phyloP scores from a whole-genome alignment of 2,888 invertebrate genomes.

The Teinopalpus imperialis region DNA sequence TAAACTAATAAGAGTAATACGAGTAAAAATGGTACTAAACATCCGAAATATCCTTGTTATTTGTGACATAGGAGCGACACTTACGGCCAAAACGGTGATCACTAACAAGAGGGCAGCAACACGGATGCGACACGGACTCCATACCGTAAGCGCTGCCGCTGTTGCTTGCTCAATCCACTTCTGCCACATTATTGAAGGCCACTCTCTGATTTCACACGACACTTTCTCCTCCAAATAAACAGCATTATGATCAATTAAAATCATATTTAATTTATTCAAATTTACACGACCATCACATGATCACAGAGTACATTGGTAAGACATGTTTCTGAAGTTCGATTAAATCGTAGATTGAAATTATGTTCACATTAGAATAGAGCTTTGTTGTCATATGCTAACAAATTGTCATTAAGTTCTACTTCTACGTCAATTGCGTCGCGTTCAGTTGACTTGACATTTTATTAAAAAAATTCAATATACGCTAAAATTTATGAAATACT shows the following conservation, averaged over 20 bases:
- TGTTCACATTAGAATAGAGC: constrained; percentile 17
- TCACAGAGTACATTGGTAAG: constrained; percentile 34
- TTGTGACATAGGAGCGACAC: no score
- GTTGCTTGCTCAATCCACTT: constrained; percentile 77
- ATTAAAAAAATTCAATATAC: not conserved
- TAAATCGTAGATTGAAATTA: constrained; percentile 10
- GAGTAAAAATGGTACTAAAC: no score
- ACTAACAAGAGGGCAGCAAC: constrained; percentile 47
- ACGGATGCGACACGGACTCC: constrained; percentile 27
- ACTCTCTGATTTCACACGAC: constrained; percentile 74
- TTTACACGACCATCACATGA: constrained; percentile 48
- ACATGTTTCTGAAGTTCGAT: constrained; percentile 18
- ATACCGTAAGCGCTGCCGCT: constrained; percentile 44
- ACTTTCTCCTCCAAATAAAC: constrained; percentile 71
- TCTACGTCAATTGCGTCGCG: not conserved
- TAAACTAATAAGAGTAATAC: no score
- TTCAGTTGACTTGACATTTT: not conserved
- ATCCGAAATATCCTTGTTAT: no score
- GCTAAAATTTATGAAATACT: no score
- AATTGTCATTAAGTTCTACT: constrained; percentile 6
- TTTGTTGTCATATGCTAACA: constrained; percentile 29
- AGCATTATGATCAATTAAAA: constrained; percentile 42
- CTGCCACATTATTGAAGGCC: constrained; percentile 75
- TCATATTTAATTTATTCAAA: constrained; percentile 46
- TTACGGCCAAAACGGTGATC: constrained; percentile 53